phyloP scores from a whole-genome alignment of 2,113 vertebrate genomes.

The Psilopsiagon aymara region DNA sequence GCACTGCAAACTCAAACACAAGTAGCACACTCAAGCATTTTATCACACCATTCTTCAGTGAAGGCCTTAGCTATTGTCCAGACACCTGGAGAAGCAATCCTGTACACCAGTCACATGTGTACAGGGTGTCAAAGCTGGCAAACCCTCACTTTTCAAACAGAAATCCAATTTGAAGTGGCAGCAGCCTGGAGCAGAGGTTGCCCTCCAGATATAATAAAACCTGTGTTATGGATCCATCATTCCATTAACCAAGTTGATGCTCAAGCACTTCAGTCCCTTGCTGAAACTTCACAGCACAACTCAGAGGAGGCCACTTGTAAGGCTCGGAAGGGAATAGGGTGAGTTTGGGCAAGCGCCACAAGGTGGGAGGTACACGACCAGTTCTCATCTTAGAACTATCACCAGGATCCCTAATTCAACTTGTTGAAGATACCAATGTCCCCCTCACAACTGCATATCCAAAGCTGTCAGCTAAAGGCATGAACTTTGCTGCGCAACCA shows the following conservation, averaged over 20 bases:
- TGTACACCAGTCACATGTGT: neutral
- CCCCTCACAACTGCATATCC: neutral
- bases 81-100: neutral
- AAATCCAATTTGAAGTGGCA: neutral
- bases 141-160: neutral
- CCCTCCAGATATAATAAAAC: neutral
- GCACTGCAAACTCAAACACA: neutral
- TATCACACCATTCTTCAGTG: neutral
- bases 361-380: neutral
- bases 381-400: neutral
- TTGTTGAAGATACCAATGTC: neutral
- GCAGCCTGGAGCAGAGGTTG: neutral
- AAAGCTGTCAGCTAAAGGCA: neutral
- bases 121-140: neutral
- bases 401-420: neutral
- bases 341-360: neutral
- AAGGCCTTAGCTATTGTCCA: neutral
- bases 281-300: neutral
- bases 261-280: neutral
- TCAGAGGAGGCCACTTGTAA: neutral
- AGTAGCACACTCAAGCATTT: rapidly evolving
- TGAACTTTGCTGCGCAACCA: neutral
- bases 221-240: neutral
- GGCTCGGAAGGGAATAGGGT: neutral
- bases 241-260: neutral